Evolutionary conservation across 2,797 vertebrate species (phyloP), one percentile per base, ranked within the genome.

Genomic region (Mallotus villosus): DNA sequence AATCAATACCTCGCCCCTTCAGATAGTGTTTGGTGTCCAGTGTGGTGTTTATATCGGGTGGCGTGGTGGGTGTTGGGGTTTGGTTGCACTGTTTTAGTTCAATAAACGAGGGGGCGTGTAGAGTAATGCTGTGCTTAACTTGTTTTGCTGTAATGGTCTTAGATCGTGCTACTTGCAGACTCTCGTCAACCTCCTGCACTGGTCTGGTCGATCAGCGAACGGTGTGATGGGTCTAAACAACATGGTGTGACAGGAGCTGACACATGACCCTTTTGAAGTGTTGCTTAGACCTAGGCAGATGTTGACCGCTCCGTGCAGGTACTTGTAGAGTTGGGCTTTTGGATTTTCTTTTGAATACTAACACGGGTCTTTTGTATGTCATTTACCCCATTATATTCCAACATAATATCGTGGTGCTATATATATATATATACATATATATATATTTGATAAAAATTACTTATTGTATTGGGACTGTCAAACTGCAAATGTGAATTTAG

Each of bases 321-420:
- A 70, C 69, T 67, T 8, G 5, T 72, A 65, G 57, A 75, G 71
- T 71, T 62, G 8, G 34, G 27, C 65, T 21, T 73, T 19, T 73
- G 49, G 17, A 72, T 80, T 73, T 88, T 89, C 83, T 90, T 90
- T 91, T 82, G 86, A 92, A 95, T 96, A 96, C 95, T 97, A 96
- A 98, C 96, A 97, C 96, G 95, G 96, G 96, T 97, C 95, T 92
- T 93, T 95, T 96, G 95, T 96, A 96, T 95, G 94, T 94, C 92
- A 95, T 88, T 46, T 93, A 85, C 89, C 90, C 90, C 90, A 89
- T n/a, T 92, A 93, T 94, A 90, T 88, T 94, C 91, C 91, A 95
- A 94, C 94, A 95, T 95, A 95, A 95, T 96, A 96, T 90, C 76
- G 96, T 97, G 97, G 97, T 98, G 97, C 96, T 98, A 97, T 96